Evolutionary conservation across 2,888 invertebrate genomes (phyloP).

Genomic region (Polydesmus complanatus): DNA sequence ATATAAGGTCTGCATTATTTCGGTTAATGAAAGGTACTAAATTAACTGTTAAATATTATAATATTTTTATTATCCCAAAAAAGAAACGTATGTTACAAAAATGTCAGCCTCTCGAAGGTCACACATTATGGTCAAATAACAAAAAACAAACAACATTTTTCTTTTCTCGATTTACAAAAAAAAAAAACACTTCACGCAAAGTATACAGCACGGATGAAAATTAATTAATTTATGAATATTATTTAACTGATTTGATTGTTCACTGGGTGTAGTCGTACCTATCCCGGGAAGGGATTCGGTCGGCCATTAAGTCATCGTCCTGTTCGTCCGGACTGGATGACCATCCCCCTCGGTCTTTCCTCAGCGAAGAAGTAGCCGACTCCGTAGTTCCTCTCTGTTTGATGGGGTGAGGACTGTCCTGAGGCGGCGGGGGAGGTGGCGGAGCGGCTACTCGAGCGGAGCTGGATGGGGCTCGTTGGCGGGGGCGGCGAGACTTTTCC

Average conservation of each 20-base stretch:
- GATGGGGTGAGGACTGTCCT: slow-evolving; percentile 4
- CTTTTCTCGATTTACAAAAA: too few species aligned
- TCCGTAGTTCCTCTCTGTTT: neutral
- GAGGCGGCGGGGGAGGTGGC: neutral
- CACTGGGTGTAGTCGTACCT: slow-evolving; percentile 8
- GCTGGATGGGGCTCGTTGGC: slow-evolving; percentile 17
- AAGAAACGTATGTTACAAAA: too few species aligned
- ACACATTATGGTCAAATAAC: too few species aligned
- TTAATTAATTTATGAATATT: too few species aligned
- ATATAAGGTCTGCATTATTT: too few species aligned
- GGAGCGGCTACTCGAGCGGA: slow-evolving; percentile 1
- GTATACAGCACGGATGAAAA: too few species aligned
- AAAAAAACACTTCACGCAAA: too few species aligned
- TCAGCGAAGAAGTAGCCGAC: neutral
- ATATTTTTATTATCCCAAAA: too few species aligned
- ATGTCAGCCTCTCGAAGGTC: too few species aligned
- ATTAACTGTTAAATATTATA: too few species aligned
- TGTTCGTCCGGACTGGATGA: neutral
- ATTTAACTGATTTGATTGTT: neutral
- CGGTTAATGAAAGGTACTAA: too few species aligned
- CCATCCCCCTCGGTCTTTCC: neutral
- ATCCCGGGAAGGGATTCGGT: neutral
- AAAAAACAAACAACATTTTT: too few species aligned
- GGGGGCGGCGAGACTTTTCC: slow-evolving; percentile 14
- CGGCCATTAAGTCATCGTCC: neutral